Conservation (phyloP, 2,888 invertebrate genomes). For the Willowsia nigromaculata region DNA sequence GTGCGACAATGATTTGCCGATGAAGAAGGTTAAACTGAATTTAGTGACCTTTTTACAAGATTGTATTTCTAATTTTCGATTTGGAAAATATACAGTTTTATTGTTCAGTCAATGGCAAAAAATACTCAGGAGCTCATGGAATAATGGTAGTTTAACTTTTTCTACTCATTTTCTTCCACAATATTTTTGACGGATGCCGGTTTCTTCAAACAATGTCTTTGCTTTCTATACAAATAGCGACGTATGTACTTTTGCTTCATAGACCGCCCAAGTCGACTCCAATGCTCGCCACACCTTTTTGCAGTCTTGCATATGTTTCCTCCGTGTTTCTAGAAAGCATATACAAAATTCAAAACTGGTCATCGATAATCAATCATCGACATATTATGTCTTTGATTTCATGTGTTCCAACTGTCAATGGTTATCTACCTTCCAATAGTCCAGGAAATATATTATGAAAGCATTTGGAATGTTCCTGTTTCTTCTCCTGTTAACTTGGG, state of each 20-base stretch:
- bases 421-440: conserved; percentile 39
- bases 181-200: no score
- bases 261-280: background rate
- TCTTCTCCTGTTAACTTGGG: background rate
- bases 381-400: background rate
- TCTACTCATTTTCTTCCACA: no score
- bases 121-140: no score
- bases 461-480: background rate
- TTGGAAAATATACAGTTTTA: no score
- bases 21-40: no score
- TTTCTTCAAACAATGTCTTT: background rate
- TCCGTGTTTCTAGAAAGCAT: conserved; percentile 18
- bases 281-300: conserved; percentile 10
- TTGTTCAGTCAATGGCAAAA: no score
- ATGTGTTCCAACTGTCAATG: background rate
- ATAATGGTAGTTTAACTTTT: no score
- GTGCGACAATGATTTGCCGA: no score
- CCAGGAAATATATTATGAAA: conserved; percentile 31
- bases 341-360: no score
- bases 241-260: conserved; percentile 1
- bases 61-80: no score
- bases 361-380: no score
- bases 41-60: no score
- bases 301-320: conserved; percentile 35
- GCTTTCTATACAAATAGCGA: background rate